Conservation (phyloP, 2,888 invertebrate species). For the Stictocephala bisonia region DNA sequence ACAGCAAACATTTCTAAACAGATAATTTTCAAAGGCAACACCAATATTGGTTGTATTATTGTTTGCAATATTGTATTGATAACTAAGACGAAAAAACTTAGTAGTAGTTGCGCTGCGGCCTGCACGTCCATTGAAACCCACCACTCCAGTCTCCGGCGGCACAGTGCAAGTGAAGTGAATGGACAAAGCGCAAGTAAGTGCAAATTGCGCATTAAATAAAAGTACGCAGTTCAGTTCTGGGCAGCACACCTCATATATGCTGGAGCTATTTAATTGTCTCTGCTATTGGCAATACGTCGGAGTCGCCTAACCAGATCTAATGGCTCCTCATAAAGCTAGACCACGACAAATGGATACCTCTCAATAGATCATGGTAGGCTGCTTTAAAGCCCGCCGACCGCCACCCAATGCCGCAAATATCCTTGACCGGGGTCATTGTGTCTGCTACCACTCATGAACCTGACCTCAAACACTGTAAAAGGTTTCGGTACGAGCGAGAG, state of each 20-base stretch:
- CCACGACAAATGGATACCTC: constrained; percentile 36
- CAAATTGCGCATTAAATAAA: constrained; percentile 40
- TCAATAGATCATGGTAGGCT: constrained; percentile 15
- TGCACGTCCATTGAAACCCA: background rate
- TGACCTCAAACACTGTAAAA: no score
- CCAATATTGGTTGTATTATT: no score
- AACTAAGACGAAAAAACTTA: no score
- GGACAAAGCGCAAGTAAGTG: constrained; percentile 32
- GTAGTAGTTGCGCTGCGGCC: background rate
- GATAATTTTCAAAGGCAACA: no score
- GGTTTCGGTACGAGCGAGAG: no score
- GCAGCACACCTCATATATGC: constrained; percentile 18
- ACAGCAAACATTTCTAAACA: no score
- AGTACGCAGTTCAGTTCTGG: constrained; percentile 2
- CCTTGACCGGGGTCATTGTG: no score
- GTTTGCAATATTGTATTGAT: no score
- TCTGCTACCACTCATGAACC: no score
- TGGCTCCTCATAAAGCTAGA: constrained; percentile 38
- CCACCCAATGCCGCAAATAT: constrained; percentile 1
- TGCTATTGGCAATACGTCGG: constrained; percentile 40
- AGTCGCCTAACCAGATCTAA: constrained; percentile 35
- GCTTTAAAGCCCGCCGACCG: no score
- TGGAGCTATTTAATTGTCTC: constrained; percentile 39
- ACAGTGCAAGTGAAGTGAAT: background rate
- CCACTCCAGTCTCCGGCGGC: background rate